Evolutionary conservation across 2,888 invertebrate genomes (phyloP).

Genomic region (Oscheius sp.): DNA sequence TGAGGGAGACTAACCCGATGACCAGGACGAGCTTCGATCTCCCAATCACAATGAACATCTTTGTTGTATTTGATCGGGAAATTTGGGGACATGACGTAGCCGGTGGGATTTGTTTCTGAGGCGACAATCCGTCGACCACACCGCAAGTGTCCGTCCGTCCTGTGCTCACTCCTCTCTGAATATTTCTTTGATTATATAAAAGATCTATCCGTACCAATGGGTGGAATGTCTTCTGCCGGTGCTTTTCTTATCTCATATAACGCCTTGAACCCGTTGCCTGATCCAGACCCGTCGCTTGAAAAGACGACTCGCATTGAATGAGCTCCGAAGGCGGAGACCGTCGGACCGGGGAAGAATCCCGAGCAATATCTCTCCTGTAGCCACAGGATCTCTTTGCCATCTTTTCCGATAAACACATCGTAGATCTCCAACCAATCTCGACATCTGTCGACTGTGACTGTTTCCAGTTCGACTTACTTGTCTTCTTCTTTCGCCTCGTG

Average conservation of each 20-base stretch:
- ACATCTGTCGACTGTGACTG: conserved; percentile 49
- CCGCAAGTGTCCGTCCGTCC: conserved; percentile 40
- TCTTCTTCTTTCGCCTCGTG: conserved; percentile 14
- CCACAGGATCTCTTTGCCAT: conserved; percentile 44
- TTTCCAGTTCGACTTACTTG: background rate
- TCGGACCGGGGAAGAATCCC: conserved; percentile 90
- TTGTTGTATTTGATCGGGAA: conserved; percentile 88
- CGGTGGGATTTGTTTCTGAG: conserved; percentile 46
- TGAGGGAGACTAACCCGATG: conserved; percentile 46
- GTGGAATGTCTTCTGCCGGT: conserved; percentile 64
- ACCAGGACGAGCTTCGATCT: conserved; percentile 77
- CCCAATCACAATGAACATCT: conserved; percentile 94
- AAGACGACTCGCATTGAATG: conserved; percentile 88
- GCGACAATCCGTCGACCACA: conserved; percentile 50
- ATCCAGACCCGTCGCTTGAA: conserved; percentile 87
- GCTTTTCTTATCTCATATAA: conserved; percentile 86
- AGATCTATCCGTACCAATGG: conserved; percentile 19
- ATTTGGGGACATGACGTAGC: conserved; percentile 82
- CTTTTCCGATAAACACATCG: conserved; percentile 61
- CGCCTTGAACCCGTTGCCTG: conserved; percentile 95
- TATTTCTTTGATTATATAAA: no score
- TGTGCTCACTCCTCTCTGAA: conserved; percentile 20
- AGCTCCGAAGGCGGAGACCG: conserved; percentile 90
- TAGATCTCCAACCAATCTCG: conserved; percentile 70
- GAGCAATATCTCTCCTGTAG: conserved; percentile 83